These are phyloP conservation scores for Ochlodes sylvanus DNA, from an alignment of 2,888 invertebrate genomes.

Conservation along the genomic window DNA sequence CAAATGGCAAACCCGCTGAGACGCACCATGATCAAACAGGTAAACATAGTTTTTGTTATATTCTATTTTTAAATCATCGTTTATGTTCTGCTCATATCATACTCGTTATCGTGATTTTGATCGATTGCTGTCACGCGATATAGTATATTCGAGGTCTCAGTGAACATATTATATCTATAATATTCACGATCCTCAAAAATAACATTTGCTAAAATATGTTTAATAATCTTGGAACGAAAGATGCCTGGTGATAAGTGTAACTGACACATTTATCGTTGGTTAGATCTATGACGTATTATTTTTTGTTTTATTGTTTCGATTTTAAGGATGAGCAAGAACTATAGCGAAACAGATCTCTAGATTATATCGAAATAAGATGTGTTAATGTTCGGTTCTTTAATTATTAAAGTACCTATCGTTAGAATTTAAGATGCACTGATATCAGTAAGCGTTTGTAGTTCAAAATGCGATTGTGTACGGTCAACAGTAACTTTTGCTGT, in stretches of 20 bases:
- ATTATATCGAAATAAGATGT: too few species aligned
- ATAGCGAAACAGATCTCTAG: too few species aligned
- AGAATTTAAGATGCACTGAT: too few species aligned
- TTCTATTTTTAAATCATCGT: background rate
- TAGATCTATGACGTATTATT: too few species aligned
- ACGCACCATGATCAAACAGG: conserved; percentile 62
- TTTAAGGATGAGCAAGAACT: too few species aligned
- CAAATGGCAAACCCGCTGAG: conserved; percentile 51
- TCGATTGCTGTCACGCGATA: conserved; percentile 49
- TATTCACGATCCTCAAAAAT: background rate
- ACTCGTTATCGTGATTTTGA: conserved; percentile 45
- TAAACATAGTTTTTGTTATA: conserved; percentile 49
- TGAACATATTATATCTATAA: background rate
- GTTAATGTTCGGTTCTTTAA: too few species aligned
- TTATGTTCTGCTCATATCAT: conserved; percentile 6
- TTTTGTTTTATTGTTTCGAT: too few species aligned
- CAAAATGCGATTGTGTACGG: too few species aligned
- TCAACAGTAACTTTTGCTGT: background rate
- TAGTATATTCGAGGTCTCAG: conserved; percentile 49
- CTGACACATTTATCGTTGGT: background rate
- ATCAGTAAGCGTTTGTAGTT: too few species aligned
- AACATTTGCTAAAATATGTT: too few species aligned
- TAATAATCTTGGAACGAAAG: background rate
- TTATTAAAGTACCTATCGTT: too few species aligned
- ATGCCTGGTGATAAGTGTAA: background rate